Conservation (phyloP, 2,888 invertebrate genomes). For the Hyposoter dolosus region DNA sequence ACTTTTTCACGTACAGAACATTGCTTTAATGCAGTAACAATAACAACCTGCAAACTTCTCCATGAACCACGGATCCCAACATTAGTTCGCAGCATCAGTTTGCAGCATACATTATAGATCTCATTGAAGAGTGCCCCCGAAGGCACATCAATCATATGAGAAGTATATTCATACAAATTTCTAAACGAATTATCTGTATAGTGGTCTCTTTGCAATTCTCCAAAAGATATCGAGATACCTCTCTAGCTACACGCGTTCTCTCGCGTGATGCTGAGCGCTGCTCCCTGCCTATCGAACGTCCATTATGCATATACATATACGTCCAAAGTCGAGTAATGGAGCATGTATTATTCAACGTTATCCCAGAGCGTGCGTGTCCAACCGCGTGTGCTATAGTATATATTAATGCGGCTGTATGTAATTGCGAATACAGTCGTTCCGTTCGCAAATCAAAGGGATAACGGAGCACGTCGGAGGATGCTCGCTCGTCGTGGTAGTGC, state of each 20-base stretch:
- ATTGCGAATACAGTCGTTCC: slow-evolving; percentile 71
- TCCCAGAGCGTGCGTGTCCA: slow-evolving; percentile 70
- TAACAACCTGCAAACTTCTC: not conserved
- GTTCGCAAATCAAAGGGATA: slow-evolving; percentile 65
- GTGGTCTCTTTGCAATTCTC: slow-evolving; percentile 48
- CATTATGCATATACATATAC: slow-evolving; percentile 73
- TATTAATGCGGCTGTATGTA: slow-evolving; percentile 65
- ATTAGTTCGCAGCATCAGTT: not conserved
- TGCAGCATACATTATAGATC: not conserved
- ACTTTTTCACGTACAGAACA: no score
- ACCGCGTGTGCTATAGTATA: slow-evolving; percentile 60
- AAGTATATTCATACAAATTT: not conserved
- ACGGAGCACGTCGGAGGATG: slow-evolving; percentile 40
- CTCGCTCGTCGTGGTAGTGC: slow-evolving; percentile 25
- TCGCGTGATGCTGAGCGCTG: not conserved
- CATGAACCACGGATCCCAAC: not conserved
- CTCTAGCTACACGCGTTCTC: slow-evolving; percentile 26
- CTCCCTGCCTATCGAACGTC: slow-evolving; percentile 66
- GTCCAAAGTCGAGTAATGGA: slow-evolving; percentile 72
- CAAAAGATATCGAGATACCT: slow-evolving; percentile 66
- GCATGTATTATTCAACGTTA: slow-evolving; percentile 77
- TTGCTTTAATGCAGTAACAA: not conserved
- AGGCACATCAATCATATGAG: not conserved
- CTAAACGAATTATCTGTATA: slow-evolving; percentile 30
- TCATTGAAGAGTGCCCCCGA: not conserved